These are phyloP conservation scores for human DNA, from an alignment of 2,113 vertebrate species.

Conservation along the genomic window DNA sequence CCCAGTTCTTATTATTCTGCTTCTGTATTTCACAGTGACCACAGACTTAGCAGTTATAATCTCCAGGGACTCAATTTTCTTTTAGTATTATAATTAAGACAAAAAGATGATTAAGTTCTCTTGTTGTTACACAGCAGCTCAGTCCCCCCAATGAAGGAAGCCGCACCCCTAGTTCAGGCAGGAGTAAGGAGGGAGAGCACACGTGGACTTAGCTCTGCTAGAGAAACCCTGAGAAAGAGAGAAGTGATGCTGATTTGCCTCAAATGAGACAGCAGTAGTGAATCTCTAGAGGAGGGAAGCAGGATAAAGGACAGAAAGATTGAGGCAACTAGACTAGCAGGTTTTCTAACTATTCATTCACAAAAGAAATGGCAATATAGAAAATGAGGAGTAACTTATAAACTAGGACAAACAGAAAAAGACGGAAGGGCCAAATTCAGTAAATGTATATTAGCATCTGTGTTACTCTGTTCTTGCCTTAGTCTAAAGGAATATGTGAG, in stretches of 20 bases:
- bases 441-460: neutral
- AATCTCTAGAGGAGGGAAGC: neutral
- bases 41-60: neutral
- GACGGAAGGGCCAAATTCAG: neutral
- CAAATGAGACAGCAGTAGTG: neutral
- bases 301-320: neutral
- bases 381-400: neutral
- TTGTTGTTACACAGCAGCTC: neutral
- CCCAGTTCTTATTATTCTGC: neutral
- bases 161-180: neutral
- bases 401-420: neutral
- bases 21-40: neutral
- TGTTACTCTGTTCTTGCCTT: too few relatives aligned
- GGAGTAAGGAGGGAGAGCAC: neutral
- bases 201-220: neutral
- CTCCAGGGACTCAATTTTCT: neutral
- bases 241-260: neutral
- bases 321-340: neutral
- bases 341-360: neutral
- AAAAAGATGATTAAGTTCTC: neutral
- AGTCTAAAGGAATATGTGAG: too few relatives aligned
- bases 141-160: too few relatives aligned
- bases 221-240: neutral
- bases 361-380: neutral
- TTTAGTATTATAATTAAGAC: slow-evolving; percentile 7